phyloP scores from a whole-genome alignment of 2,113 vertebrate species.

The Macaca mulatta region DNA sequence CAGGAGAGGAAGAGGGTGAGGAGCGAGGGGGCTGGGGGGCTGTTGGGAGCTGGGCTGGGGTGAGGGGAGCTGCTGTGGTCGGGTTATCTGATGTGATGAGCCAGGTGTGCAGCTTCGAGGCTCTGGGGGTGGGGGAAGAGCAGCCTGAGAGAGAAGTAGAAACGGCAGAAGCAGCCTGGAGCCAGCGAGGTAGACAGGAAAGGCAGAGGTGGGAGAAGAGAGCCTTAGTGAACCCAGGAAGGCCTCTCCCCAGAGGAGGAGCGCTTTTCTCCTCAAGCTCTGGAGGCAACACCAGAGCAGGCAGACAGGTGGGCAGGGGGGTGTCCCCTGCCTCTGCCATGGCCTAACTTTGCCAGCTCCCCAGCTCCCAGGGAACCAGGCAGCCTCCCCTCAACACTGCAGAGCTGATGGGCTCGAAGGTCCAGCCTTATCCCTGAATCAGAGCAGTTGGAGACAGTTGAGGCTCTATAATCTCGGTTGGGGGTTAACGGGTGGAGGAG shows the following conservation, averaged over 20 bases:
- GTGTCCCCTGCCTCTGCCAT: too few relatives aligned
- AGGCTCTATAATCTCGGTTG: conserved; percentile 71
- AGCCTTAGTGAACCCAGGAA: neutral
- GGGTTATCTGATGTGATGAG: conserved; percentile 74
- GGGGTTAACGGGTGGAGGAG: conserved; percentile 68
- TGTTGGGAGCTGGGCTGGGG: neutral
- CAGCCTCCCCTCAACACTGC: neutral
- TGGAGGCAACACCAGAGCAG: neutral
- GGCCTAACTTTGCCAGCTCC: neutral
- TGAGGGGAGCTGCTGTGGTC: conserved; percentile 59
- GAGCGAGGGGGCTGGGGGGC: neutral
- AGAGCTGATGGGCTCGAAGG: neutral
- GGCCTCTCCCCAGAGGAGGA: neutral
- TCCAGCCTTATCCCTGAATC: conserved; percentile 68
- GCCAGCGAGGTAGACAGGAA: neutral
- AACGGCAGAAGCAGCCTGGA: neutral
- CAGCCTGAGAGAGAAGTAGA: conserved; percentile 2
- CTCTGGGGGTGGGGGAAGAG: conserved; percentile 34
- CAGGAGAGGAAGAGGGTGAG: conserved; percentile 30
- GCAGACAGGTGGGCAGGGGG: neutral
- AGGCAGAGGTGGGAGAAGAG: neutral
- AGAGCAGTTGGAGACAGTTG: conserved; percentile 78
- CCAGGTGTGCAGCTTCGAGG: conserved; percentile 61
- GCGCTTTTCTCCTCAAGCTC: neutral
- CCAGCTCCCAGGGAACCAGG: neutral